A percentile compares a stretch with the other conserved stretches of the same genome.
Evolutionary conservation across 2,888 invertebrate genomes (phyloP).

Genomic region (Parnassius orleans): DNA sequence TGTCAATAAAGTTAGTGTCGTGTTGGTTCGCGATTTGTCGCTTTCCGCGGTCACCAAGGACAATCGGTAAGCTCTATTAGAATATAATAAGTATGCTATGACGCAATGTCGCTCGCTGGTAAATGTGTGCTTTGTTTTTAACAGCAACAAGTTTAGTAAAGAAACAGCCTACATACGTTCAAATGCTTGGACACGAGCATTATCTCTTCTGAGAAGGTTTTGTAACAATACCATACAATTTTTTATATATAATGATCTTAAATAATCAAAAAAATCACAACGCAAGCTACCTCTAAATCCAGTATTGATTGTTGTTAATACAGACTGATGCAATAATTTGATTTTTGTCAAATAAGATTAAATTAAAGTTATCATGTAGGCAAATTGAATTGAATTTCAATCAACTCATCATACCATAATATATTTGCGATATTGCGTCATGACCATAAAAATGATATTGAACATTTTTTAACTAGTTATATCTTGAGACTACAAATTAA

Average conservation of each 20-base stretch:
- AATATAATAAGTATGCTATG: conserved; percentile 7
- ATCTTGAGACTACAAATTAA: conserved; percentile 3
- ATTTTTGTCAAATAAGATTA: not conserved
- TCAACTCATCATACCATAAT: not conserved
- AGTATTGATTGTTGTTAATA: conserved; percentile 1
- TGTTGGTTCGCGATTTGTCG: no score
- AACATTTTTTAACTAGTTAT: conserved; percentile 15
- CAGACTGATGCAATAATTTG: not conserved
- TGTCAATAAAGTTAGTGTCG: no score
- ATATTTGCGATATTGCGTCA: conserved; percentile 23
- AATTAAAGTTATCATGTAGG: not conserved
- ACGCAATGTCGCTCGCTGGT: conserved; percentile 18
- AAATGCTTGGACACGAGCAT: no score
- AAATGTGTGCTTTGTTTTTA: conserved; percentile 1
- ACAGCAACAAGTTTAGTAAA: not conserved
- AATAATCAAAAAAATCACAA: not conserved
- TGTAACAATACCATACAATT: not conserved
- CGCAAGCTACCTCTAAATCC: conserved; percentile 16
- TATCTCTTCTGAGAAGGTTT: not conserved
- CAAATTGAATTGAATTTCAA: not conserved
- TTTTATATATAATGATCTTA: not conserved
- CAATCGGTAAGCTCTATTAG: conserved; percentile 9
- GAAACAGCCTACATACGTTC: not conserved
- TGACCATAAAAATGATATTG: conserved; percentile 5
- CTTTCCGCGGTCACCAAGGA: no score